phyloP scores from a whole-genome alignment of 1,140 invertebrate species.

The Sycobia sp. region DNA sequence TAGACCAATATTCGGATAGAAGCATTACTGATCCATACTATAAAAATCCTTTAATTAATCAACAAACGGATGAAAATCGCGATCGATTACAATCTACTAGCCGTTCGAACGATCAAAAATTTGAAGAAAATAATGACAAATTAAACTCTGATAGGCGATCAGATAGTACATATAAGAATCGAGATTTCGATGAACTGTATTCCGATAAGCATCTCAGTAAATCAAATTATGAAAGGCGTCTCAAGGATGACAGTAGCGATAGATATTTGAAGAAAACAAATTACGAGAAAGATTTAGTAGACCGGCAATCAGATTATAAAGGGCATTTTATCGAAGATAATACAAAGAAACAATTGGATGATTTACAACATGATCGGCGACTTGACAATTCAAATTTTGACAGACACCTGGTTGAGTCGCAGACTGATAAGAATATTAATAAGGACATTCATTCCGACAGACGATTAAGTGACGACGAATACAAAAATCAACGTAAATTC shows the following conservation, averaged over 20 bases:
- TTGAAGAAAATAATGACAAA: too few species aligned
- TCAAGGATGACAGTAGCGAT: neutral
- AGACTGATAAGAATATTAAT: neutral
- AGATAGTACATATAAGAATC: too few species aligned
- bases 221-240: too few species aligned
- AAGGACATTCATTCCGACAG: conserved; percentile 1
- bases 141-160: too few species aligned
- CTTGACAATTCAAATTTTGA: neutral
- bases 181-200: too few species aligned
- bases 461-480: conserved; percentile 10
- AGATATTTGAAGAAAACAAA: neutral
- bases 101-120: neutral
- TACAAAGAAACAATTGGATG: neutral
- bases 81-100: neutral
- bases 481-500: neutral
- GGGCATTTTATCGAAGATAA: neutral
- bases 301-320: neutral
- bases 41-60: too few species aligned
- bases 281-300: neutral
- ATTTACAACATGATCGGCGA: neutral
- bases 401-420: neutral
- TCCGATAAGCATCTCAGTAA: too few species aligned
- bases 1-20: neutral
- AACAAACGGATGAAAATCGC: too few species aligned
- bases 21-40: neutral